Evolutionary conservation across 2,113 vertebrate genomes (phyloP).

Genomic region (Pluvianellus socialis): DNA sequence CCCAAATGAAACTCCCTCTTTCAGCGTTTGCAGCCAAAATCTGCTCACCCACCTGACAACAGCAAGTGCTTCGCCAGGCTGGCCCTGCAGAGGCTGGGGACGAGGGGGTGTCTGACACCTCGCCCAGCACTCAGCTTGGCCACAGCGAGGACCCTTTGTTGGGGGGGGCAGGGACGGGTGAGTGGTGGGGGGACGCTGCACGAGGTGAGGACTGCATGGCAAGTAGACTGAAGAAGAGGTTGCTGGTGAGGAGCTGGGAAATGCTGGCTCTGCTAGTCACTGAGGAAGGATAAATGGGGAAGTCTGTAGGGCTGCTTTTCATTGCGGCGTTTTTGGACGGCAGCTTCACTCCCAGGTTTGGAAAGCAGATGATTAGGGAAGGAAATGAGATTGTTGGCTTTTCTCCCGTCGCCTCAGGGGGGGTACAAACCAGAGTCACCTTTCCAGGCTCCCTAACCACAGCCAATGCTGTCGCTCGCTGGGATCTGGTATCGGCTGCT

Average conservation of each 20-base stretch:
- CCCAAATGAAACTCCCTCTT: not conserved
- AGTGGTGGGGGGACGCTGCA: accelerated
- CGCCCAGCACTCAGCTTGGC: accelerated
- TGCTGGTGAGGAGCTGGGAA: not conserved
- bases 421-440: not conserved
- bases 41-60: not conserved
- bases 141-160: accelerated
- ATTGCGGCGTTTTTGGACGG: not conserved
- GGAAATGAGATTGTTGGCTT: not conserved
- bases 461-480: not conserved
- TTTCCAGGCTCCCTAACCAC: not conserved
- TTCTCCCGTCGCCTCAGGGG: accelerated
- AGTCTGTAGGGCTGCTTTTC: not conserved
- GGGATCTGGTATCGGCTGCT: not conserved
- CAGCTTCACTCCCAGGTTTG: not conserved
- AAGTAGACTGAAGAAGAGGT: not conserved
- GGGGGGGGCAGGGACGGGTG: accelerated
- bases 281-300: not conserved
- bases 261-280: not conserved
- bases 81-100: not conserved
- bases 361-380: not conserved
- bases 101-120: not conserved
- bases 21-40: not conserved
- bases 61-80: not conserved
- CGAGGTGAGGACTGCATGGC: not conserved